Evolutionary conservation across 2,888 invertebrate genomes (phyloP).

Genomic region (Cryptocheilus praepositus): DNA sequence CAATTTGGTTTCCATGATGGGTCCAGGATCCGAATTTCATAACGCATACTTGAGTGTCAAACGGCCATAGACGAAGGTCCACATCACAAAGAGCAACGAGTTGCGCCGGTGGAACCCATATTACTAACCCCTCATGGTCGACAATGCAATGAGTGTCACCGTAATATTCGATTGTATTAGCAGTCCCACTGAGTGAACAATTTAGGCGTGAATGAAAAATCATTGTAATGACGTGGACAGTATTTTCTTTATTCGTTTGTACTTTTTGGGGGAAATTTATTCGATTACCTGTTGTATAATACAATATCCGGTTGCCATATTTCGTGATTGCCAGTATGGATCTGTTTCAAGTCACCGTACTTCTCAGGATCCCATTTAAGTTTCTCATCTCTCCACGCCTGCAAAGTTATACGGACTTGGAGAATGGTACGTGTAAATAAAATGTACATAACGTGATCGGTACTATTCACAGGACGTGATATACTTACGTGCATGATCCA

Average conservation of each 20-base stretch:
- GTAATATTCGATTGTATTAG: constrained; percentile 79
- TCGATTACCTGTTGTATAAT: constrained; percentile 80
- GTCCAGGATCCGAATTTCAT: constrained; percentile 86
- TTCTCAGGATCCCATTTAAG: constrained; percentile 83
- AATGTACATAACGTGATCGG: not conserved
- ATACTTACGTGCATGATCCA: constrained; percentile 80
- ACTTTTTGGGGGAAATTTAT: not conserved
- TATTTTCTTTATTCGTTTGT: not conserved
- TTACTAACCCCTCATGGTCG: constrained; percentile 76
- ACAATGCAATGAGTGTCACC: constrained; percentile 78
- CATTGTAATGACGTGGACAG: too few species aligned
- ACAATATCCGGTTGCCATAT: constrained; percentile 88
- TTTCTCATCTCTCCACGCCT: constrained; percentile 87
- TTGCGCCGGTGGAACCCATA: constrained; percentile 83
- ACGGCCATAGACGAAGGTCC: constrained; percentile 85
- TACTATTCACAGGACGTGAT: not conserved
- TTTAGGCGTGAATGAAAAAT: too few species aligned
- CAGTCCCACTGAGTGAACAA: constrained; percentile 76
- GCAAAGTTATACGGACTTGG: constrained; percentile 24
- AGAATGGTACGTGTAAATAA: not conserved
- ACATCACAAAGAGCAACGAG: constrained; percentile 81
- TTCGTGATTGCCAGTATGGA: constrained; percentile 82
- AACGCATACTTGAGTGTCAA: constrained; percentile 81
- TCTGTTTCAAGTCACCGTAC: constrained; percentile 79
- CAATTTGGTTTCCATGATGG: constrained; percentile 79